Percentiles rank a stretch among this genome's conserved stretches.
Evolutionary conservation across 2,113 vertebrate genomes (phyloP).

Genomic region (Perognathus longimembris): DNA sequence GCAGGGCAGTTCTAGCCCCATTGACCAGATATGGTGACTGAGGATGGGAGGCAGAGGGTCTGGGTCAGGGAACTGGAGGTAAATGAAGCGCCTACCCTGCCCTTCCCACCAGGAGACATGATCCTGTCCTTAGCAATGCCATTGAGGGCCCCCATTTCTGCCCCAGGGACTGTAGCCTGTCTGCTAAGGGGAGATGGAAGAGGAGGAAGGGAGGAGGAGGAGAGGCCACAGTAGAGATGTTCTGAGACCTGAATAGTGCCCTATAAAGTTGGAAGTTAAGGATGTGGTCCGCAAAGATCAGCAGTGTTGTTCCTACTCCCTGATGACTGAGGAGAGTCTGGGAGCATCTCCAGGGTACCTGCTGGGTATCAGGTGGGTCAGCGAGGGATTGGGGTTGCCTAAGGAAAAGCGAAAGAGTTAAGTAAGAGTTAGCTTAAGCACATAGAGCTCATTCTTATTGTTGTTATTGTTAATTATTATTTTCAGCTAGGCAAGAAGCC

Average conservation of each 20-base stretch:
- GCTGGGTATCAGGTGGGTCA: not conserved
- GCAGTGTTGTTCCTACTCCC: not conserved
- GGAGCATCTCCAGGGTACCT: not conserved
- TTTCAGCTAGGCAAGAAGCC: not conserved
- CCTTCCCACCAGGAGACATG: not conserved
- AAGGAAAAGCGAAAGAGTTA: not conserved
- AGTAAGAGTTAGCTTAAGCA: not conserved
- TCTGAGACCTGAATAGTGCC: not conserved
- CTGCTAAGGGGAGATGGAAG: not conserved
- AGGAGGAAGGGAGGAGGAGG: accelerated
- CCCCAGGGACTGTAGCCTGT: accelerated
- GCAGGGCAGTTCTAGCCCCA: not conserved
- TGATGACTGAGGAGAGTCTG: not conserved
- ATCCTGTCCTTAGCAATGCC: not conserved
- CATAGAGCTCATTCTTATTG: not conserved
- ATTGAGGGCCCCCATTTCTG: not conserved
- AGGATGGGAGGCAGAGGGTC: not conserved
- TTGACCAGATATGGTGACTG: not conserved
- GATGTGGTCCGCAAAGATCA: accelerated
- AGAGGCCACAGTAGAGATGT: not conserved
- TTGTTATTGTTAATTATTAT: not conserved
- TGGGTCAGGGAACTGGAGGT: not conserved
- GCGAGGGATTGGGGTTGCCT: not conserved
- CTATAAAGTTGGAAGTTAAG: accelerated
- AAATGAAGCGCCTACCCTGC: not conserved